phyloP scores from a whole-genome alignment of 92 coral and sea anemone species.

The Micromussa lordhowensis region DNA sequence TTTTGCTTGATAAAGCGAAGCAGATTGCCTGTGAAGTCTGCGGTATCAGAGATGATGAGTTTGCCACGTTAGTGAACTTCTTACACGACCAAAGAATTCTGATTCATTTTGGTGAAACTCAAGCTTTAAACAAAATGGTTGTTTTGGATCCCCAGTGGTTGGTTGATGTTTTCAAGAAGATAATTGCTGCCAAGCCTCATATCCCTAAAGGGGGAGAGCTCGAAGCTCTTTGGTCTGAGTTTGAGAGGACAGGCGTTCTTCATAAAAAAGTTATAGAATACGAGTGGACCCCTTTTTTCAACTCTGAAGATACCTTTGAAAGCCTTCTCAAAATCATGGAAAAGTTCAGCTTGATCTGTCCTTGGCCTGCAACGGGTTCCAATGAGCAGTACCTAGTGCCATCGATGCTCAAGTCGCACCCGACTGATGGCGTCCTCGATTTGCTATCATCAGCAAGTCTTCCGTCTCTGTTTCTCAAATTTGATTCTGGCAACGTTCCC shows the following conservation, averaged over 20 bases:
- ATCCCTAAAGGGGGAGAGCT: background rate
- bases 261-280: constrained; percentile 13
- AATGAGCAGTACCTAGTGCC: constrained; percentile 51
- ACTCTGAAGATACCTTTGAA: background rate
- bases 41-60: constrained; percentile 19
- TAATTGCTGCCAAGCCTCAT: constrained; percentile 65
- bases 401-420: constrained; percentile 41
- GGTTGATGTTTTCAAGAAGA: constrained; percentile 54
- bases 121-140: constrained; percentile 16
- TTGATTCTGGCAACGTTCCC: constrained; percentile 49
- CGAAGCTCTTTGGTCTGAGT: constrained; percentile 34
- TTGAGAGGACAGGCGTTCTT: constrained; percentile 50
- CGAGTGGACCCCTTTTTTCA: constrained; percentile 27
- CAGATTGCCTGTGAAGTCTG: constrained; percentile 25
- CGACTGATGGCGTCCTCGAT: background rate
- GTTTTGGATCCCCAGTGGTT: constrained; percentile 74
- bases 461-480: constrained; percentile 51
- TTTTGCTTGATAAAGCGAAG: constrained; percentile 33
- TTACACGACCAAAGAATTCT: constrained; percentile 64
- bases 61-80: constrained; percentile 47
- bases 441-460: background rate
- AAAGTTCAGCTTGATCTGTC: constrained; percentile 51
- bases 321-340: constrained; percentile 48
- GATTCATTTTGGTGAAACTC: constrained; percentile 55
- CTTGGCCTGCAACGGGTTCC: background rate